phyloP scores from a whole-genome alignment of 2,113 vertebrate species.

The Danionella cerebrum region DNA sequence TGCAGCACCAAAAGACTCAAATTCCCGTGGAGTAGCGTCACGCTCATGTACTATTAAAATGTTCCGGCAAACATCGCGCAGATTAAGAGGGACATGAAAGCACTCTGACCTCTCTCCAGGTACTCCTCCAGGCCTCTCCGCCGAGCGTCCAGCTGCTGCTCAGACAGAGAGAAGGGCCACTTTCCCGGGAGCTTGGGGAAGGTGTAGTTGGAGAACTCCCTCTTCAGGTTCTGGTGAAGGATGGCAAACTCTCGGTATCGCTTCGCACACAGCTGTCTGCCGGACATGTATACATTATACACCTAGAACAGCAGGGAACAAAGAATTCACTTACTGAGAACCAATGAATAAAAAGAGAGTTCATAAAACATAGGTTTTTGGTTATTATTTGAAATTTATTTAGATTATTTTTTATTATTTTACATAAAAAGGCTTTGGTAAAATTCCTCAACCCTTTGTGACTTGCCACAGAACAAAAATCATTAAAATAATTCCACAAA shows the following conservation, averaged over 20 bases:
- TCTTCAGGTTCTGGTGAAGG: conserved; percentile 91
- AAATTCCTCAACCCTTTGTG: too few relatives aligned
- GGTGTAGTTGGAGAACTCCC: conserved; percentile 87
- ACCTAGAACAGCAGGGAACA: conserved; percentile 59
- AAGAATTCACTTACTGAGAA: background rate
- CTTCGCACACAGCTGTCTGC: conserved; percentile 89
- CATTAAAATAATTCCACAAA: too few relatives aligned
- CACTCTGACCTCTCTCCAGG: conserved; percentile 78
- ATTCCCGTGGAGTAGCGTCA: too few relatives aligned
- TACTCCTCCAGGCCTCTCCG: conserved; percentile 91
- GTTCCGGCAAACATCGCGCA: background rate
- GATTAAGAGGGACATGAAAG: too few relatives aligned
- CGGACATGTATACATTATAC: conserved; percentile 96
- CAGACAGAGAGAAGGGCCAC: conserved; percentile 93
- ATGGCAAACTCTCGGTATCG: conserved; percentile 92
- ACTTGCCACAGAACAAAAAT: too few relatives aligned
- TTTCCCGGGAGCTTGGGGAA: conserved; percentile 92
- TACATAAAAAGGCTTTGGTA: too few relatives aligned
- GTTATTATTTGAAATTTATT: too few relatives aligned
- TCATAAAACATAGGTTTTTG: too few relatives aligned
- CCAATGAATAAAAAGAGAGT: background rate
- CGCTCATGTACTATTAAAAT: too few relatives aligned
- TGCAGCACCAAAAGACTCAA: too few relatives aligned
- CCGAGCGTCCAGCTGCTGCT: conserved; percentile 89
- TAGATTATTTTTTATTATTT: too few relatives aligned